A percentile compares a stretch with the other conserved stretches of the same genome.
These are phyloP conservation scores for Gracilinanus agilis DNA, from an alignment of 2,113 vertebrate species.

Conservation along the genomic window DNA sequence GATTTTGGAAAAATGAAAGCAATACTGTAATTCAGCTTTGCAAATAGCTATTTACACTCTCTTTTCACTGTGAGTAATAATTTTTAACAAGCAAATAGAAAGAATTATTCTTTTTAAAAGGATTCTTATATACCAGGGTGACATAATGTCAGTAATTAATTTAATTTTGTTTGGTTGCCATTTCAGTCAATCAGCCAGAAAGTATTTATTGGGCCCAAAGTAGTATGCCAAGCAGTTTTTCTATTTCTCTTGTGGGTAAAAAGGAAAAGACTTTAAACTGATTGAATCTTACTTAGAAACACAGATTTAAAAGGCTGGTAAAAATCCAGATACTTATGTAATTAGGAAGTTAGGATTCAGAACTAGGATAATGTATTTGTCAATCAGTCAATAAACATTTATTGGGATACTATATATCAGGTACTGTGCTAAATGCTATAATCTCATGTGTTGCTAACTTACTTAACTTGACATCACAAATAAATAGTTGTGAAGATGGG, in stretches of 20 bases:
- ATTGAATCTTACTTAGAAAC: neutral
- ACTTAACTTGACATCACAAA: neutral
- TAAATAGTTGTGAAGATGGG: no score
- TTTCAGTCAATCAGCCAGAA: neutral
- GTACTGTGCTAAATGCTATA: neutral
- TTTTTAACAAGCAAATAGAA: neutral
- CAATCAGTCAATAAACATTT: neutral
- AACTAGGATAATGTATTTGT: neutral
- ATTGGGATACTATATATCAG: neutral
- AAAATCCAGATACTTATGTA: neutral
- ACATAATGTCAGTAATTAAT: neutral
- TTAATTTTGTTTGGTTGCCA: neutral
- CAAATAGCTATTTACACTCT: neutral
- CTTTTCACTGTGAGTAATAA: neutral
- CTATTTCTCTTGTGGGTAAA: neutral
- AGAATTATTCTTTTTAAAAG: neutral
- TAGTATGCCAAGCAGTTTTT: neutral
- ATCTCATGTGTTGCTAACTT: neutral
- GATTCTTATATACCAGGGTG: neutral
- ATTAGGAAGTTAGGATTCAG: neutral
- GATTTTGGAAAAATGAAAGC: neutral
- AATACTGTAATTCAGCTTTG: neutral
- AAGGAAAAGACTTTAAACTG: neutral
- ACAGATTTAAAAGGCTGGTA: neutral
- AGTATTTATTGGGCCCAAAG: neutral